Evolutionary conservation across 2,113 vertebrate genomes (phyloP).

Genomic region (Lota lota): DNA sequence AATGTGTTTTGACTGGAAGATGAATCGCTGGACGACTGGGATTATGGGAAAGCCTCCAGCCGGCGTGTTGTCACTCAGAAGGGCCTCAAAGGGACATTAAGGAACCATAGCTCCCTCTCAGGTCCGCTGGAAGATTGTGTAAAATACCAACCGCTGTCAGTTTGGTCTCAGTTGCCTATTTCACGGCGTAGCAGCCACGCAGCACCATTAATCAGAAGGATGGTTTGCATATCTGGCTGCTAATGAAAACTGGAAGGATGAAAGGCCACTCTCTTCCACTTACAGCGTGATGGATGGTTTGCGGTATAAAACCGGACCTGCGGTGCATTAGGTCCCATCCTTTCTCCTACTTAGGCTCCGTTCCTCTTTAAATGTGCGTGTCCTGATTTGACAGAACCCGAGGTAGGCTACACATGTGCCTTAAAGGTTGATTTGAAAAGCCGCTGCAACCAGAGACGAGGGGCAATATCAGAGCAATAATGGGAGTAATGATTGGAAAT

Average conservation of each 20-base stretch:
- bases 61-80: constrained; percentile 42
- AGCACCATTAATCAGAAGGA: constrained; percentile 40
- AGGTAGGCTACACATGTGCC: constrained; percentile 26
- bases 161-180: constrained; percentile 42
- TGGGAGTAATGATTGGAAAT: constrained; percentile 68
- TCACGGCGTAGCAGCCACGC: constrained; percentile 19
- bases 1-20: constrained; percentile 37
- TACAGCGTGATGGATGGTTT: constrained; percentile 45
- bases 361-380: constrained; percentile 24
- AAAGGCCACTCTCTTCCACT: constrained; percentile 49
- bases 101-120: constrained; percentile 20
- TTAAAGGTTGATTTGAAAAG: constrained; percentile 23
- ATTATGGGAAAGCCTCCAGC: constrained; percentile 49
- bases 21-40: constrained; percentile 31
- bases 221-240: constrained; percentile 39
- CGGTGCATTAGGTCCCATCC: constrained; percentile 35
- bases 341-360: constrained; percentile 13
- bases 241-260: constrained; percentile 39
- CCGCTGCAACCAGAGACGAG: constrained; percentile 32
- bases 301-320: constrained; percentile 40
- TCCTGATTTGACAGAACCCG: constrained; percentile 33
- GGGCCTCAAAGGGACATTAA: constrained; percentile 32
- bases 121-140: constrained; percentile 42
- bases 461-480: constrained; percentile 55
- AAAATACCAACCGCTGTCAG: constrained; percentile 29